Percentiles rank a stretch among this genome's conserved stretches.
These are phyloP conservation scores for Mormyrops attenuatus DNA, from an alignment of 2,797 vertebrate species.

Conservation along the genomic window DNA sequence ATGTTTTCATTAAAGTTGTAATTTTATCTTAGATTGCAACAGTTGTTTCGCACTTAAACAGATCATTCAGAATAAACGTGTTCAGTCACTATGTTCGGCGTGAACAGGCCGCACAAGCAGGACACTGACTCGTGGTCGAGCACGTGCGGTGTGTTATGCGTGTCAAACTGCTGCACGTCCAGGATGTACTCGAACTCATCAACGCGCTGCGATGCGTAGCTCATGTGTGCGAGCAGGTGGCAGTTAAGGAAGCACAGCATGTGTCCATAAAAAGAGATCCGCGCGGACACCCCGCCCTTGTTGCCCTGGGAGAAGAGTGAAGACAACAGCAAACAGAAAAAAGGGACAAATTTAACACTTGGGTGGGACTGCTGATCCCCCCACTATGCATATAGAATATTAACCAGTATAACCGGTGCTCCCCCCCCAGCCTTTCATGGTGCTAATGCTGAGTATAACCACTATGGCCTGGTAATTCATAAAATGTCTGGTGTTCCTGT, in stretches of 20 bases:
- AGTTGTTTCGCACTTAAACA: neutral
- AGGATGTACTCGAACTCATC: conserved; percentile 87
- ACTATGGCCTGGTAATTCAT: neutral
- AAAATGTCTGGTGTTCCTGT: neutral
- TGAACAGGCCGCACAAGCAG: neutral
- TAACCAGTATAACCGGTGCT: neutral
- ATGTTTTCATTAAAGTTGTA: neutral
- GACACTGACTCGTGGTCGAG: conserved; percentile 80
- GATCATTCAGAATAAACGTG: neutral
- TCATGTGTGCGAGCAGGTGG: conserved; percentile 85
- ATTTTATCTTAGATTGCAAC: neutral
- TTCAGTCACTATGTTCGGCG: neutral
- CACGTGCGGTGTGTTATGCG: conserved; percentile 54
- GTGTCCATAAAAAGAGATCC: conserved; percentile 82
- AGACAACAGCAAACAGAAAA: neutral
- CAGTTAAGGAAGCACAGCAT: conserved; percentile 89
- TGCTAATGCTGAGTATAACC: neutral
- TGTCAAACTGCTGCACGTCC: conserved; percentile 72
- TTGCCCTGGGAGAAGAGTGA: conserved; percentile 71
- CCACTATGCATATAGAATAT: neutral
- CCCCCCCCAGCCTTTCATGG: neutral
- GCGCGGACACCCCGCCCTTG: conserved; percentile 83
- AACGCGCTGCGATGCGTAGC: conserved; percentile 75
- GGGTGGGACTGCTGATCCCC: conserved; percentile 7
- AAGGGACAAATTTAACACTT: neutral